Evolutionary conservation across 1,140 invertebrate species (phyloP), one percentile per base, ranked within the genome.

Genomic region (Apolygus lucorum): DNA sequence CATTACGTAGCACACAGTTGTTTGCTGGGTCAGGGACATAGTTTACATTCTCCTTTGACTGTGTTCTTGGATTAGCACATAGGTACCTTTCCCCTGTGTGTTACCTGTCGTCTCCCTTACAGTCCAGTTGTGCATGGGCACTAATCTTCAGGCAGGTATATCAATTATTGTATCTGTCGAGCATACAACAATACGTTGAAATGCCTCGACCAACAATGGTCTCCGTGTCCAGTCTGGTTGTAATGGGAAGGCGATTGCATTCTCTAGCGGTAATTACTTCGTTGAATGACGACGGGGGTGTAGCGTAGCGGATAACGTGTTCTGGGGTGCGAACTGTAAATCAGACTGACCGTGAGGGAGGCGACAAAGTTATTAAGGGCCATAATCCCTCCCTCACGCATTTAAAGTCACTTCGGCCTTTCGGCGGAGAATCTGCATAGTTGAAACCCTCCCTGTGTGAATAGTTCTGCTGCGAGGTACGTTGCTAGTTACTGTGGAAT

Each of bases 211-310:
- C 34, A 49, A 49, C 8, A 11, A 8, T 49, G 34, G 54, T 11
- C 8, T 14, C 54, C 2, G 22, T 42, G 34, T 42, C 34, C 54
- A 59, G n/a, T n/a, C n/a, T n/a, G 54, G 54, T 59, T 59, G 54
- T 59, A 59, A 59, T 59, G 54, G 54, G 22, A 59, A 59, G 54
- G 22, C 54, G 54, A 59, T 59, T 24, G 54, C 54, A 59, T 59
- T 59, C 54, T 22, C 54, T 13, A 14, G 4, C 22, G 54, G 54
- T 59, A 59, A 59, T 59, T 59, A 59, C 54, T 17, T 11, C 34
- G 34, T 17, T 17, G 17, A 8, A 11, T 49, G 8, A 17, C 54
- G 13, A 21, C 22, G 11, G 2, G 8, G 13, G 11, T 24, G n/a
- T n/a, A n/a, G n/a, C n/a, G n/a, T n/a, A n/a, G n/a, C n/a, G n/a